phyloP scores from a whole-genome alignment of 30 jellyfish, hydroid and myxozoan genomes.

The Sanderia malayensis region DNA sequence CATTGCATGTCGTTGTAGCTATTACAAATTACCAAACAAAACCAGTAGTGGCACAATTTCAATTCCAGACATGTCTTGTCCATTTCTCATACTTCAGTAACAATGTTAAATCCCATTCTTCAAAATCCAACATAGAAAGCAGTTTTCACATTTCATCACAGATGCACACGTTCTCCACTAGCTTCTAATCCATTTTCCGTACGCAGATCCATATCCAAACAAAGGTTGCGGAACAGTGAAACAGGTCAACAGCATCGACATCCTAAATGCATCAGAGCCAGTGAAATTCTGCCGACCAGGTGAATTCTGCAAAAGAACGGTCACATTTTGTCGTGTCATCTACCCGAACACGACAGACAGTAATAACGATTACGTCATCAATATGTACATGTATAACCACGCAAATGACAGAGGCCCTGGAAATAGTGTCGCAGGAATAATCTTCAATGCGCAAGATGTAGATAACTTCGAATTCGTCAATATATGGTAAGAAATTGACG shows the following conservation, averaged over 20 bases:
- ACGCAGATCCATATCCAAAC: neutral
- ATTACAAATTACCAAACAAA: no score
- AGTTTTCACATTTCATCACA: no score
- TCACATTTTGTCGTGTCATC: constrained; percentile 14
- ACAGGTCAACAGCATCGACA: neutral
- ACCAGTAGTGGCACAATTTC: no score
- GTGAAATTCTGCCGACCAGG: neutral
- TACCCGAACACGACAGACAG: neutral
- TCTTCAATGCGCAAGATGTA: constrained; percentile 25
- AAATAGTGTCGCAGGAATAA: constrained; percentile 8
- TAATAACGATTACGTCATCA: constrained; percentile 14
- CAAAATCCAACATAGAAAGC: no score
- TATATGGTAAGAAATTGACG: constrained; percentile 1
- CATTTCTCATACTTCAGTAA: no score
- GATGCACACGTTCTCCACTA: no score
- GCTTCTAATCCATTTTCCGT: neutral
- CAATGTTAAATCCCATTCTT: no score
- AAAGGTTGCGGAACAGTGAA: constrained; percentile 16
- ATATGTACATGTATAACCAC: constrained; percentile 14
- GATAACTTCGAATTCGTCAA: constrained; percentile 12
- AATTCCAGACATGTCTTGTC: no score
- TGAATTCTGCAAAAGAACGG: neutral
- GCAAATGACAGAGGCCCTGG: neutral
- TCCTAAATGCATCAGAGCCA: constrained; percentile 24
- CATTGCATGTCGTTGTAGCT: no score